Evolutionary conservation across 2,888 invertebrate genomes (phyloP).

Genomic region (Polylopha cassiicola): DNA sequence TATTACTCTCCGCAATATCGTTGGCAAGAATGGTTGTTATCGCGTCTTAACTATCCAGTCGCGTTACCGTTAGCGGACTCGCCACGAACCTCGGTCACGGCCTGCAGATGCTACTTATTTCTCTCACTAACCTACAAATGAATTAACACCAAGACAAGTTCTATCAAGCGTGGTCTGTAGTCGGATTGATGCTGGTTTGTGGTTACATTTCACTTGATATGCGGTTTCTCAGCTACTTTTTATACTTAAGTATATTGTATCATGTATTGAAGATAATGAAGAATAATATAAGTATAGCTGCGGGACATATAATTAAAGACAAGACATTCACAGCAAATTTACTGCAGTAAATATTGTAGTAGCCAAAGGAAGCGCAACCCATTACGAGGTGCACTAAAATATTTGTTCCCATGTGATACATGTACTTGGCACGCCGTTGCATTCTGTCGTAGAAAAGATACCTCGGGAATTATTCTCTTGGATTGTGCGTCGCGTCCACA

Average conservation of each 20-base stretch:
- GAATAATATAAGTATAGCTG: no score
- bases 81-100: conserved; percentile 45
- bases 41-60: conserved; percentile 35
- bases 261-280: no score
- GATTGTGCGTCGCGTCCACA: conserved; percentile 26
- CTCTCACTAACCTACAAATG: conserved; percentile 55
- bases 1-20: conserved; percentile 3
- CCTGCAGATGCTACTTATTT: conserved; percentile 42
- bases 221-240: conserved; percentile 10
- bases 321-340: no score
- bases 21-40: conserved; percentile 30
- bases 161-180: conserved; percentile 16
- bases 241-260: not conserved
- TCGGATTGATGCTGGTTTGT: conserved; percentile 12
- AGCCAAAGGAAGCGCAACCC: conserved; percentile 3
- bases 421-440: conserved; percentile 18
- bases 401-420: not conserved
- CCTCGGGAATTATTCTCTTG: conserved; percentile 6
- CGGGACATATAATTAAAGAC: no score
- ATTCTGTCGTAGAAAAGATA: conserved; percentile 10
- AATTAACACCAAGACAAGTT: conserved; percentile 44
- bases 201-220: conserved; percentile 10
- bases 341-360: no score
- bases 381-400: conserved; percentile 1
- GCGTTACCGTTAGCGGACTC: conserved; percentile 52